phyloP scores from a whole-genome alignment of 35 echinoderm and acorn worm genomes.

The Anneissia japonica region DNA sequence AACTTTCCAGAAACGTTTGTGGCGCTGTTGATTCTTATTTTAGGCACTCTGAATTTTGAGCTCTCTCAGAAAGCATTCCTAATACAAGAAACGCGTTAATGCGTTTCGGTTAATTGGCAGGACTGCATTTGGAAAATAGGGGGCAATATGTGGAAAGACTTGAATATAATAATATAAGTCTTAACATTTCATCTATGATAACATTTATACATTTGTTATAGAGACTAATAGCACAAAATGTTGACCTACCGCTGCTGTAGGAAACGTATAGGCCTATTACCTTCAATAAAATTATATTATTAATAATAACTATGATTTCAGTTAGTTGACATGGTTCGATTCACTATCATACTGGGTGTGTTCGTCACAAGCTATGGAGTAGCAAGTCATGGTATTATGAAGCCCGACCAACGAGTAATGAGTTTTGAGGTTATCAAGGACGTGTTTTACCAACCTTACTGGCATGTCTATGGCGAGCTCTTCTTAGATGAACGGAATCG shows the following conservation, averaged over 20 bases:
- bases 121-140: too few relatives aligned
- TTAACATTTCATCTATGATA: too few relatives aligned
- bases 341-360: slow-evolving; percentile 72
- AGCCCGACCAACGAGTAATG: slow-evolving; percentile 16
- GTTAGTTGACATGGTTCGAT: slow-evolving; percentile 62
- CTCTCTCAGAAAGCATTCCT: not conserved
- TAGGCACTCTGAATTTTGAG: not conserved
- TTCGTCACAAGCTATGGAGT: slow-evolving; percentile 85
- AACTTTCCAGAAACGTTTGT: too few relatives aligned
- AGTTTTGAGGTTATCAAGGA: slow-evolving; percentile 28
- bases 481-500: slow-evolving; percentile 71
- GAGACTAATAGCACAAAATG: too few relatives aligned
- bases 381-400: slow-evolving; percentile 62
- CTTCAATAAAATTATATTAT: not conserved
- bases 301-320: slow-evolving; percentile 4
- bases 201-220: too few relatives aligned
- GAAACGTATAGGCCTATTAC: too few relatives aligned
- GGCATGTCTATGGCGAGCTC: slow-evolving; percentile 96
- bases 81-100: not conserved
- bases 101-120: too few relatives aligned
- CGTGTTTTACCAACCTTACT: slow-evolving; percentile 74
- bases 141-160: too few relatives aligned
- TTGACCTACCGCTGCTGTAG: too few relatives aligned
- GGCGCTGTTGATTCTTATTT: not conserved
- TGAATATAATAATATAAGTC: too few relatives aligned